A percentile compares a stretch with the other conserved stretches of the same genome.
Evolutionary conservation across 1,140 invertebrate species (phyloP).

Genomic region (Lutraria rhynchaena): DNA sequence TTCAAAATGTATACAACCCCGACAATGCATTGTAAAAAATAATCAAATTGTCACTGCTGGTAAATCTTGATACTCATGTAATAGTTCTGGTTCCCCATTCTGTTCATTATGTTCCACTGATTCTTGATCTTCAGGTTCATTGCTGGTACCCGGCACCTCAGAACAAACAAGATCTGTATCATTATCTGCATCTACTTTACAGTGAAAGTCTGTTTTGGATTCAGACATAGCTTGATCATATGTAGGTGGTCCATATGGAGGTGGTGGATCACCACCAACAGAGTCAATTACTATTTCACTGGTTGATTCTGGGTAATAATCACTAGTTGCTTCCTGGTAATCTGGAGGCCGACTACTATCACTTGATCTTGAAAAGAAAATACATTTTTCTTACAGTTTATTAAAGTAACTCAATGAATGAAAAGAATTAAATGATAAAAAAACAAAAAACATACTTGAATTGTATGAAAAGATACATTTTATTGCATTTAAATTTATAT

Average conservation of each 20-base stretch:
- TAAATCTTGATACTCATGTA: conserved; percentile 33
- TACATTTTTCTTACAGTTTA: not conserved
- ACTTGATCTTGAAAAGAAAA: conserved; percentile 8
- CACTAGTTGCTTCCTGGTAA: conserved; percentile 25
- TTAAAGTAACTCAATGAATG: too few relatives aligned
- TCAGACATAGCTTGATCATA: conserved; percentile 13
- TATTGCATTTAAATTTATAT: too few relatives aligned
- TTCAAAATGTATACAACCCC: too few relatives aligned
- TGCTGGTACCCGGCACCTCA: conserved; percentile 1
- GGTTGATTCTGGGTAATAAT: conserved; percentile 19
- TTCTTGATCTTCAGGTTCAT: not conserved
- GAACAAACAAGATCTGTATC: too few relatives aligned
- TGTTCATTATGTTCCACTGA: not conserved
- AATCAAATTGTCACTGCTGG: conserved; percentile 27
- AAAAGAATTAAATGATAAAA: too few relatives aligned
- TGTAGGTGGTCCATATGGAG: conserved; percentile 34
- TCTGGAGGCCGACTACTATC: conserved; percentile 17
- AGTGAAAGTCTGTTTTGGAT: not conserved
- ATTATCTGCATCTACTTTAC: not conserved
- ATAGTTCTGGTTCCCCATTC: not conserved
- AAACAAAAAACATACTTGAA: too few relatives aligned
- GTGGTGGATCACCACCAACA: conserved; percentile 17
- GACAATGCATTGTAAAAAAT: too few relatives aligned
- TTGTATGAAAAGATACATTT: too few relatives aligned
- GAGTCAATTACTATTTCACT: conserved; percentile 31